These are phyloP conservation scores for Phthorimaea operculella DNA, from an alignment of 1,140 invertebrate genomes.

Conservation along the genomic window DNA sequence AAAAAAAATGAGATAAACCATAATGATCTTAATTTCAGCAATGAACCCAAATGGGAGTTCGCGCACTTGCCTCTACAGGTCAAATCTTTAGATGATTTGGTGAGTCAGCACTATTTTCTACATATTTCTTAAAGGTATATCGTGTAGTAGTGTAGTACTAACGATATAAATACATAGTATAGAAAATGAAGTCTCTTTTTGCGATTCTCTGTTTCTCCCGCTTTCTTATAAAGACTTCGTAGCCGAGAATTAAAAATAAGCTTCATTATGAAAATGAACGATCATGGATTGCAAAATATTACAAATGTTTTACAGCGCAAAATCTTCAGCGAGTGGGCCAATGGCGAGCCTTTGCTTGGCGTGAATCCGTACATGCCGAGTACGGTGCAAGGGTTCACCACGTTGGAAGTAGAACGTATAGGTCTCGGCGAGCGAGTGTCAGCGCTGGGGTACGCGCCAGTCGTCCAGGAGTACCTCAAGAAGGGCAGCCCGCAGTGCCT, in stretches of 20 bases:
- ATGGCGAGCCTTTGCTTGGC: slow-evolving; percentile 76
- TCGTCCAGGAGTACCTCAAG: slow-evolving; percentile 87
- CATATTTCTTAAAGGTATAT: slow-evolving; percentile 27
- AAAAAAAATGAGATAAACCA: no score
- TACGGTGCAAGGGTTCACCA: slow-evolving; percentile 64
- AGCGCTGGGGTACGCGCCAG: slow-evolving; percentile 75
- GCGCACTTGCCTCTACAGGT: slow-evolving; percentile 87
- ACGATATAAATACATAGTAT: slow-evolving; percentile 6
- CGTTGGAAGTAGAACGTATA: slow-evolving; percentile 75
- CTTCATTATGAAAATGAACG: no score
- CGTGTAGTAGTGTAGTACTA: slow-evolving; percentile 10
- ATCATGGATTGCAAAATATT: no score
- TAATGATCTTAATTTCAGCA: slow-evolving; percentile 40
- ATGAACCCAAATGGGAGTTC: slow-evolving; percentile 85
- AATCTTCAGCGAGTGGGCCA: slow-evolving; percentile 75
- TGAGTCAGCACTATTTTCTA: slow-evolving; percentile 51
- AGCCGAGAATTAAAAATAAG: no score
- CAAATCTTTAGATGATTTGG: slow-evolving; percentile 83
- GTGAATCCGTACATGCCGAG: slow-evolving; percentile 72
- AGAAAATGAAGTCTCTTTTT: no score
- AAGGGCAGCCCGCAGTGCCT: slow-evolving; percentile 83
- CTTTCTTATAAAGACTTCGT: no score
- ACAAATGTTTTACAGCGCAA: slow-evolving; percentile 64
- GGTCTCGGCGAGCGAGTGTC: slow-evolving; percentile 75
- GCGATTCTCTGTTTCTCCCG: no score